Evolutionary conservation across 2,888 invertebrate genomes (phyloP), one percentile per base, ranked within the genome.

Genomic region (Polyploca ridens): DNA sequence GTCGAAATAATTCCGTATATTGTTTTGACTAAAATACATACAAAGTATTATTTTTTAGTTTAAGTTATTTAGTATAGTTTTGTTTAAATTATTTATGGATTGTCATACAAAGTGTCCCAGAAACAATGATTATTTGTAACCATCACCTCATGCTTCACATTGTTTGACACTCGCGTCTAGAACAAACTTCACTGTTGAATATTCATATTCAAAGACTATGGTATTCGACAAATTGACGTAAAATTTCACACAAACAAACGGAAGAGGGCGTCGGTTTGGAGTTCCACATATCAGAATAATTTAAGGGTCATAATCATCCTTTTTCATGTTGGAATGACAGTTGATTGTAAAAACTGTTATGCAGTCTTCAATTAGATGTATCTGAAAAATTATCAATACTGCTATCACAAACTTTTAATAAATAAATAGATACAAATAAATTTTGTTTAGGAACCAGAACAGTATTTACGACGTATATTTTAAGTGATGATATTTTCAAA

Each of bases 181-280:
- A 83, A 83, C 86, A 81, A 78, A 84, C 82, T 75, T 67, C 74
- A 75, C 72, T 78, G 77, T 85, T 93, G 90, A 91, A 93, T 93
- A 93, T 93, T 93, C 92, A 93, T 87, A 74, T 61, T 69, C 76
- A 66, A 65, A 85, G 82, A 81, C 81, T 76, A 81, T 77, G 84
- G 83, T 79, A 88, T 89, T 88, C 85, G 85, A 87, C 89, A 91
- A 90, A 89, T 90, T 90, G 90, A 87, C 90, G 88, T 87, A 86
- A 89, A 89, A 90, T 93, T 92, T 93, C 92, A 93, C 92, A 90
- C 93, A 92, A 93, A 91, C 88, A 90, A 71, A 77, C 71, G 69
- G 73, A 79, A 75, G 76, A 67, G 73, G 62, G 14, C 33, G n/a
- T 16, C 27, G 13, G 10, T 11, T 64, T 35, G 27, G 27, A 27